Percentiles rank a stretch among this genome's conserved stretches.
Evolutionary conservation across 2,113 vertebrate species (phyloP).

Genomic region (Ranitomeya imitator): DNA sequence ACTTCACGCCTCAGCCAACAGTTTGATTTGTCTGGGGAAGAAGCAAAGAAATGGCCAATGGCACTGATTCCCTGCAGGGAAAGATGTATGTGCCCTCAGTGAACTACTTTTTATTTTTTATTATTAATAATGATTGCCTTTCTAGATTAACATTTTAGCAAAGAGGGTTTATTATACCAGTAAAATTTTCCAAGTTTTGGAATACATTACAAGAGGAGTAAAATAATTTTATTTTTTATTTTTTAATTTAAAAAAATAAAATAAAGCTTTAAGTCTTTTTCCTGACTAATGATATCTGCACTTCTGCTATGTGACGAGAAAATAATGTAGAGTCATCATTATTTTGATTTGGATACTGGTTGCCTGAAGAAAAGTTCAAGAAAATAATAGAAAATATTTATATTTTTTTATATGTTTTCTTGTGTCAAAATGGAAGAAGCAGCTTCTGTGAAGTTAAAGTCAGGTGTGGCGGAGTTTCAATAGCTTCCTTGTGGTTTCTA

Average conservation of each 20-base stretch:
- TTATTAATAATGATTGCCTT: slow-evolving; percentile 12
- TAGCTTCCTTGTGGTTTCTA: too few relatives aligned
- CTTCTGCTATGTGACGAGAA: background rate
- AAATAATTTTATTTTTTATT: background rate
- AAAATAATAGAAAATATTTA: too few relatives aligned
- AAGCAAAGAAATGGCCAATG: slow-evolving; percentile 69
- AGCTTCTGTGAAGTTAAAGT: too few relatives aligned
- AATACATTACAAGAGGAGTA: background rate
- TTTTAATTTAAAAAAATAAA: background rate
- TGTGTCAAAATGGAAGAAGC: too few relatives aligned
- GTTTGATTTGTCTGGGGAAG: slow-evolving; percentile 80
- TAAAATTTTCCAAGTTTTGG: background rate
- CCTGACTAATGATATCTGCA: too few relatives aligned
- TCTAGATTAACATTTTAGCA: background rate
- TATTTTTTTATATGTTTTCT: too few relatives aligned
- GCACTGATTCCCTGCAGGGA: slow-evolving; percentile 69
- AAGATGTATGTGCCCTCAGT: background rate
- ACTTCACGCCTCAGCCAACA: slow-evolving; percentile 78
- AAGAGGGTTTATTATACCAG: background rate
- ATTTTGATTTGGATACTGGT: too few relatives aligned
- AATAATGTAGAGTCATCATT: background rate
- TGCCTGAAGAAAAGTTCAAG: too few relatives aligned
- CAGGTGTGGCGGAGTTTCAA: too few relatives aligned
- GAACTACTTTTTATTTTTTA: background rate
- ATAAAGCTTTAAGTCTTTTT: background rate